Base-by-base conservation (phyloP, 92 coral and sea anemone species). In the Paragorgia papillata region DNA sequence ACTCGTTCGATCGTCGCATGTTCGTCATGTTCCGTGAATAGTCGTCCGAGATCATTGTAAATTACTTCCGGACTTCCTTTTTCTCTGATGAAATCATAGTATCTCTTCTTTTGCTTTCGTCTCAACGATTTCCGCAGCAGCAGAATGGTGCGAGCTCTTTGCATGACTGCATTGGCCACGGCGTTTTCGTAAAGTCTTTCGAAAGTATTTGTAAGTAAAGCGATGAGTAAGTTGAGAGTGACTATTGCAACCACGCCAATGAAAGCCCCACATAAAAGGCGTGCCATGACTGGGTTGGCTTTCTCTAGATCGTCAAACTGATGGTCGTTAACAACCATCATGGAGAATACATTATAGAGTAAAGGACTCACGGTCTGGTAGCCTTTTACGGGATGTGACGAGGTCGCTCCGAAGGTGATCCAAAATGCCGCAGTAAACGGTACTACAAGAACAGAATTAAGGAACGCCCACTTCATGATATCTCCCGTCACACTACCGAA, bases 381-480 rank as follows among this genome's bases (percentile, higher is more conserved):
- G 1, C 97, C 97, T 31, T 81, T 59, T 32, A 94, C 83, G 25
- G 80, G 74, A 37, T 77, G 85, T 8, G 49, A 21, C 3, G 89
- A 74, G 39, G 57, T 24, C 29, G 51, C 73, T 9, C 96, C 88
- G 57, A 94, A 94, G 39, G 90, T 88, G 89, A 94, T 91, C 98
- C 98, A 94, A 82, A 91, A 94, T 41, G 98, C 92, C 46, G 89
- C 92, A 49, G 97, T 90, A 68, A 86, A 94, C 8, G 98, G 97
- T 55, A 94, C 86, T 80, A 88, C 87, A 35, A 94, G 75, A 32
- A 85, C 79, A 21, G 85, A 66, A 43, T 84, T 91, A n/a, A 94
- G 87, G 59, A 91, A 89, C 1, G 76, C 89, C 81, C 92, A 94
- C 64, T 91, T 94, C 8, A 91, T 76, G 26, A 89, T 85, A 81